Evolutionary conservation across 2,113 vertebrate genomes (phyloP), one percentile per base, ranked within the genome.

Genomic region (Toxotes chatareus): DNA sequence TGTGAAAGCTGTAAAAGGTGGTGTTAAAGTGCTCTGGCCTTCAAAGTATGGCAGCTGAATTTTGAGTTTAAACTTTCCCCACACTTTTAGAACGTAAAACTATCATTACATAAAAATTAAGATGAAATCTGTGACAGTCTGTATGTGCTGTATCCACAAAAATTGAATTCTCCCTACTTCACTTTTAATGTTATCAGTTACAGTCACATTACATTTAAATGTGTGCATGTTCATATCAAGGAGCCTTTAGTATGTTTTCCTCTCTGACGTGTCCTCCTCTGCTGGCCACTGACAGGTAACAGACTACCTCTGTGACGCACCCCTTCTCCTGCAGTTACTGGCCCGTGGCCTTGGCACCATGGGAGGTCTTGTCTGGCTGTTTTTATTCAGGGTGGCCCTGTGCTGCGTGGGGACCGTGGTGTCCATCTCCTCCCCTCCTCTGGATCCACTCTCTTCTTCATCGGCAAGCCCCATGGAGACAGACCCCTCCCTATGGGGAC

Each of bases 251-350:
- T 14, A 3, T 38, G 32, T 44, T 1, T 17, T 76, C 4, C 4
- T 14, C 19, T 68, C 60, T 76, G n/a, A 77, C 0, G 0, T 16
- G 0, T 31, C 3, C 11, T 66, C 13, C 7, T 55, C 19, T 51
- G 9, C 16, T 32, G 36, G 16, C 16, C 34, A 8, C 21, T 21
- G 4, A 65, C 65, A 97, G 96, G 87, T 97, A 56, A 92, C 92
- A 16, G 96, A 96, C 89, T 96, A 97, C 92, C 92, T 97, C 69
- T 94, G 84, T 0, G 94, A 97, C 27, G 82, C 89, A 8, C 95
- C 91, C 0, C 75, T 95, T 0, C 80, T 96, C 51, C 89, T 96
- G 68, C 91, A 93, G 73, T 63, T 96, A 46, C 81, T 93, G 42
- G 79, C 91, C 31, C 42, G 82, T 14, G 76, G 92, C 42, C 73